phyloP scores from a whole-genome alignment of 2,113 vertebrate genomes.

The Lanius collurio region DNA sequence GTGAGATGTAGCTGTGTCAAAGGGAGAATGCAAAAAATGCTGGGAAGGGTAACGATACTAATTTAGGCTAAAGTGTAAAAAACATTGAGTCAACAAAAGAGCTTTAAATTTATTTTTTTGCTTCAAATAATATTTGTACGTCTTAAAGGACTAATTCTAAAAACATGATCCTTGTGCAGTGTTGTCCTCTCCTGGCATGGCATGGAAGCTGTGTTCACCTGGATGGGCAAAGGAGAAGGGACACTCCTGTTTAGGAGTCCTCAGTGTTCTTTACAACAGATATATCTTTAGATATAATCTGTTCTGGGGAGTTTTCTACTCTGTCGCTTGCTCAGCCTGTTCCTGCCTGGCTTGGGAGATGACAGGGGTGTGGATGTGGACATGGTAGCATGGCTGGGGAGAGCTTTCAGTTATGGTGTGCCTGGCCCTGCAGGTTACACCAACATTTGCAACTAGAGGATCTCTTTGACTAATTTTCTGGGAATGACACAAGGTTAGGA shows the following conservation, averaged over 20 bases:
- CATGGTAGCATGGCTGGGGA: not conserved
- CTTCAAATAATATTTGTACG: not conserved
- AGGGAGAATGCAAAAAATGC: not conserved
- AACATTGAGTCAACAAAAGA: not conserved
- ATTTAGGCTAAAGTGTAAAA: not conserved
- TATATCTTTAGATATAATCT: not conserved
- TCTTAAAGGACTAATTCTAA: not conserved
- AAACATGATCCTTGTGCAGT: not conserved
- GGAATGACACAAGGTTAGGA: not conserved
- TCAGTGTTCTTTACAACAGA: not conserved
- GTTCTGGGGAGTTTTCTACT: not conserved
- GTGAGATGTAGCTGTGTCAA: not conserved
- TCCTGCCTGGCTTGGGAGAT: not conserved
- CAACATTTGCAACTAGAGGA: not conserved
- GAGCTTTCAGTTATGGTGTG: not conserved
- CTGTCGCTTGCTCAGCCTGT: not conserved
- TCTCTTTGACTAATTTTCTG: not conserved
- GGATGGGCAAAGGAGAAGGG: not conserved
- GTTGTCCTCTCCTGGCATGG: not conserved
- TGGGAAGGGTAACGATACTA: not conserved
- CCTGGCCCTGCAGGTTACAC: not conserved
- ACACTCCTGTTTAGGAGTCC: not conserved
- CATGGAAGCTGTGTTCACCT: not conserved
- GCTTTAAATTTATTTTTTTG: not conserved
- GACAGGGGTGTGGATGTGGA: not conserved